These are phyloP conservation scores for Ypsolopha scabrella DNA, from an alignment of 2,888 invertebrate species.

Conservation along the genomic window DNA sequence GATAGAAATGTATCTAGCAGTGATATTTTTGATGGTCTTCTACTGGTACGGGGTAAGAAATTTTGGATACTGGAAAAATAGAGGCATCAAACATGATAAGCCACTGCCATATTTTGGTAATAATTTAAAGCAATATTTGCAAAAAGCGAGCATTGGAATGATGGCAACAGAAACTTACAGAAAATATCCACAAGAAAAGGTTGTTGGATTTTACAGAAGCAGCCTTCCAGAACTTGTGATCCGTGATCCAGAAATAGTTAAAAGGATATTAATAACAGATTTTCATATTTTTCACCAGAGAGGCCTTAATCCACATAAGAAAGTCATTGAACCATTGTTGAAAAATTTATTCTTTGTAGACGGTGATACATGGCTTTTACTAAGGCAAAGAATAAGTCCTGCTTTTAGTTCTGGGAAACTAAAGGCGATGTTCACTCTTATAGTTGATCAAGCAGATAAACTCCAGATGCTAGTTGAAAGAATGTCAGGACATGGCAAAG, in stretches of 20 bases:
- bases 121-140: background rate
- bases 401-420: constrained; percentile 15
- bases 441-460: constrained; percentile 10
- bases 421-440: constrained; percentile 15
- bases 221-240: constrained; percentile 8
- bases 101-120: constrained; percentile 10
- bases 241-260: constrained; percentile 11
- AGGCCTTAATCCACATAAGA: constrained; percentile 5
- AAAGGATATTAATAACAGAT: constrained; percentile 10
- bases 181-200: constrained; percentile 10
- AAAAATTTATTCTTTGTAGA: constrained; percentile 10
- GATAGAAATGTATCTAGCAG: too few species aligned
- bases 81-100: constrained; percentile 10
- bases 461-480: constrained; percentile 3
- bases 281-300: constrained; percentile 8
- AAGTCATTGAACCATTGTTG: constrained; percentile 5
- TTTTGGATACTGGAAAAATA: constrained; percentile 10
- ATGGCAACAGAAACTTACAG: constrained; percentile 6
- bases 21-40: too few species aligned
- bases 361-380: constrained; percentile 13
- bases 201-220: constrained; percentile 9
- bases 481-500: background rate
- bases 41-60: constrained; percentile 2
- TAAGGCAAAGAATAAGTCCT: constrained; percentile 13
- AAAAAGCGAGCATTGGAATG: background rate